phyloP scores from a whole-genome alignment of 2,888 invertebrate genomes.

The Macrosiphum euphorbiae region DNA sequence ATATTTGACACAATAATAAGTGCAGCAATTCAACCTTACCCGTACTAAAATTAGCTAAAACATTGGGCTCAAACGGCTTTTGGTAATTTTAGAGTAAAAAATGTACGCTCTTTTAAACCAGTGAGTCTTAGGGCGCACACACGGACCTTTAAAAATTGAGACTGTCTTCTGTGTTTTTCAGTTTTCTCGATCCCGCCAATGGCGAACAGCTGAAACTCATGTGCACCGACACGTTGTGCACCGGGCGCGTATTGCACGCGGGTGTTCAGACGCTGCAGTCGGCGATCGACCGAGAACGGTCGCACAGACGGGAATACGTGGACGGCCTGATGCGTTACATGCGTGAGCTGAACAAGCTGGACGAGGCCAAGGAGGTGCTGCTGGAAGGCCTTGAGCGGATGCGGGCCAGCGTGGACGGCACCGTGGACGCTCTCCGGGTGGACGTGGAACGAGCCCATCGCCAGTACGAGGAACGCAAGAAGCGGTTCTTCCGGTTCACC shows the following conservation, averaged over 20 bases:
- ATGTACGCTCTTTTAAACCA: no score
- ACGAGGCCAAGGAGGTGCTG: slow-evolving; percentile 28
- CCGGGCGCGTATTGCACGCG: background rate
- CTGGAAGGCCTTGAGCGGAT: background rate
- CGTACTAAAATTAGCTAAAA: no score
- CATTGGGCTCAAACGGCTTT: no score
- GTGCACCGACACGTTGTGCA: background rate
- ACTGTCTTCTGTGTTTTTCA: background rate
- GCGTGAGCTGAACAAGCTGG: background rate
- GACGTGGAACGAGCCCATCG: background rate
- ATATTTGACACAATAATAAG: no score
- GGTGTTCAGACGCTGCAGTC: slow-evolving; percentile 7
- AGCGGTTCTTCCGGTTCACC: background rate
- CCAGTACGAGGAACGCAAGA: slow-evolving; percentile 7
- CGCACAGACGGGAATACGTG: background rate
- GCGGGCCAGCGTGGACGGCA: slow-evolving; percentile 22
- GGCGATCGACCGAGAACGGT: background rate
- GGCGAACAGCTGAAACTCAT: slow-evolving; percentile 8
- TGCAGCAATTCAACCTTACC: no score
- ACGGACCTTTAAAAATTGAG: background rate
- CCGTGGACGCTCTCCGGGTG: background rate
- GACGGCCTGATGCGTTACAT: background rate
- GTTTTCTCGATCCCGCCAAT: slow-evolving; percentile 21
- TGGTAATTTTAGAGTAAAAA: no score
- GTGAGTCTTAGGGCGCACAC: no score